Evolutionary conservation across 2,888 invertebrate genomes (phyloP).

Genomic region (Formica aserva): DNA sequence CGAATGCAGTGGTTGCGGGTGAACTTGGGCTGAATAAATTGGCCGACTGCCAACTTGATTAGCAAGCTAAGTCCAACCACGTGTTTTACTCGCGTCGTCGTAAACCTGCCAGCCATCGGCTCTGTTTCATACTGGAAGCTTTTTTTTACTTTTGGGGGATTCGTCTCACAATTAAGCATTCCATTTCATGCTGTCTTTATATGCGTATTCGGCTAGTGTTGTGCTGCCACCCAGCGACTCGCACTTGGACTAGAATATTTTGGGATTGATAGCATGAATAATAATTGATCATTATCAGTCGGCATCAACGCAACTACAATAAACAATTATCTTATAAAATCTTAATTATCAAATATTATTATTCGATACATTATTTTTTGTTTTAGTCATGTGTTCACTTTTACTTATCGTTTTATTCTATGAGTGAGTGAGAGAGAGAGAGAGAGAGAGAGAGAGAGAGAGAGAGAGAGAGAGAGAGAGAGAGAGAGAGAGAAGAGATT

Average conservation of each 20-base stretch:
- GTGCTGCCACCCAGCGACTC: constrained; percentile 47
- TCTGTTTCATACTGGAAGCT: constrained; percentile 23
- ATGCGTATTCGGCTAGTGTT: not conserved
- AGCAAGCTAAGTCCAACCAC: constrained; percentile 58
- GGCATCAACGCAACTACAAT: not conserved
- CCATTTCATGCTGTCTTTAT: not conserved
- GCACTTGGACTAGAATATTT: constrained; percentile 29
- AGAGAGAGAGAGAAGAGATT: not conserved
- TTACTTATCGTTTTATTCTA: not conserved
- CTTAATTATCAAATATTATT: too few relatives aligned
- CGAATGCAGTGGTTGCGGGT: constrained; percentile 22
- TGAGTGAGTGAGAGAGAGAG: not conserved
- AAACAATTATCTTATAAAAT: not conserved
- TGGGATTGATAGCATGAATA: constrained; percentile 46
- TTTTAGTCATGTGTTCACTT: not conserved
- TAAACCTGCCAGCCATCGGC: constrained; percentile 3
- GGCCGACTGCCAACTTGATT: constrained; percentile 68
- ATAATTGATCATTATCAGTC: constrained; percentile 40
- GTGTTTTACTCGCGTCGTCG: constrained; percentile 47
- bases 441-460: too few relatives aligned
- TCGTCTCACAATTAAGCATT: not conserved
- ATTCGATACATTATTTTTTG: not conserved
- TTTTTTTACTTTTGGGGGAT: constrained; percentile 3
- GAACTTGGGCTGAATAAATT: constrained; percentile 51
- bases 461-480: too few relatives aligned